Evolutionary conservation across 2,888 invertebrate genomes (phyloP).

Genomic region (Lottia gigantea): DNA sequence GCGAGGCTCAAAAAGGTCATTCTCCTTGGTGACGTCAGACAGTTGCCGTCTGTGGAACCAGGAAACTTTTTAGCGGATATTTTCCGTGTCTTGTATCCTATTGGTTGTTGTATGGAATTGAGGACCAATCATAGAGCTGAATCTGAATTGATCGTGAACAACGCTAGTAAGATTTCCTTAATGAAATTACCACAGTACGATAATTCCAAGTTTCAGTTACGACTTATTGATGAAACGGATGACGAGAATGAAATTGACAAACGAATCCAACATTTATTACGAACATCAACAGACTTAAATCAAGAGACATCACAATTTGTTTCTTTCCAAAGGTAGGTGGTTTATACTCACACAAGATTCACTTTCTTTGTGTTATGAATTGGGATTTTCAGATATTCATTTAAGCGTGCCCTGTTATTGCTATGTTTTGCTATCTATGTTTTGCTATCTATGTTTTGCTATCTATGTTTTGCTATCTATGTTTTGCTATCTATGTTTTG

Average conservation of each 20-base stretch:
- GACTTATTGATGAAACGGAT: conserved; percentile 9
- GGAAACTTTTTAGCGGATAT: conserved; percentile 57
- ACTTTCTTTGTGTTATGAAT: no score
- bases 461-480: no score
- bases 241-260: conserved; percentile 26
- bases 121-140: conserved; percentile 59
- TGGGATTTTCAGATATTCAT: no score
- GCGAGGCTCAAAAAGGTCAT: conserved; percentile 49
- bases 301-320: conserved; percentile 57
- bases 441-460: no score
- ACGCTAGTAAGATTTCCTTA: conserved; percentile 55
- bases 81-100: conserved; percentile 22
- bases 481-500: no score
- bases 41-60: conserved; percentile 62
- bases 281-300: conserved; percentile 35
- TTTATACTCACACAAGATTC: no score
- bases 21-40: conserved; percentile 59
- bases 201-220: conserved; percentile 13
- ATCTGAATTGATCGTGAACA: conserved; percentile 55
- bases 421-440: no score
- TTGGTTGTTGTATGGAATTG: conserved; percentile 48
- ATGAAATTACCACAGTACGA: conserved; percentile 46
- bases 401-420: no score
- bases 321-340: conserved; percentile 52
- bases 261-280: conserved; percentile 37